Evolutionary conservation across 2,888 invertebrate genomes (phyloP).

Genomic region (Sinohyriopsis cumingii): DNA sequence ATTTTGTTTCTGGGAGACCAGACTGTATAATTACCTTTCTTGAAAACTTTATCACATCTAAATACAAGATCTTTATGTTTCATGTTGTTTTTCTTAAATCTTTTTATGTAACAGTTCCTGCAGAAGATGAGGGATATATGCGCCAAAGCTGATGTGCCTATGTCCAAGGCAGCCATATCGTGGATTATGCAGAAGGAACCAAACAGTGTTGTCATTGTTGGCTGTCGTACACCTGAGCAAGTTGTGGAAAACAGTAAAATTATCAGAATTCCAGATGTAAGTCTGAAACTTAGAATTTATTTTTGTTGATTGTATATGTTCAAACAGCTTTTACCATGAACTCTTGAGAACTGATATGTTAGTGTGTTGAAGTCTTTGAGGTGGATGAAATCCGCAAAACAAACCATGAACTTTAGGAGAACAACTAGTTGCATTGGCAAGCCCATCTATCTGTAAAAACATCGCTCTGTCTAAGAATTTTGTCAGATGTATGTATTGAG

Average conservation of each 20-base stretch:
- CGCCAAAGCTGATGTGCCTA: conserved; percentile 50
- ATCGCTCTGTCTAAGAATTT: too few species aligned
- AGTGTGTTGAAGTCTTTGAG: neutral
- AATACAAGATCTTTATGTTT: neutral
- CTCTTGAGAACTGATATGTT: neutral
- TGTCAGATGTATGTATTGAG: too few species aligned
- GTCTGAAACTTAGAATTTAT: conserved; percentile 6
- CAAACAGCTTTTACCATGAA: too few species aligned
- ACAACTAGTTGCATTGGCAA: too few species aligned
- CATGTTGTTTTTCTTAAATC: neutral
- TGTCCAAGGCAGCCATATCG: conserved; percentile 60
- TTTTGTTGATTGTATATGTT: too few species aligned
- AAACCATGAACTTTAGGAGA: too few species aligned
- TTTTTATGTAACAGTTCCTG: conserved; percentile 48
- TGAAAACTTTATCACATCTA: neutral
- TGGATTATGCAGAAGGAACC: conserved; percentile 64
- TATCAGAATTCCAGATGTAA: conserved; percentile 57
- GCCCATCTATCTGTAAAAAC: too few species aligned
- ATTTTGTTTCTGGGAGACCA: too few species aligned
- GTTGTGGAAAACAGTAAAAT: conserved; percentile 59
- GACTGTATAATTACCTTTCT: too few species aligned
- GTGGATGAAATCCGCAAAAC: too few species aligned
- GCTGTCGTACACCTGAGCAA: conserved; percentile 63
- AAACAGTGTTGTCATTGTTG: conserved; percentile 59
- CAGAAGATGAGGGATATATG: conserved; percentile 55